Evolutionary conservation across 2,113 vertebrate genomes (phyloP).

Genomic region (Clinocottus analis): DNA sequence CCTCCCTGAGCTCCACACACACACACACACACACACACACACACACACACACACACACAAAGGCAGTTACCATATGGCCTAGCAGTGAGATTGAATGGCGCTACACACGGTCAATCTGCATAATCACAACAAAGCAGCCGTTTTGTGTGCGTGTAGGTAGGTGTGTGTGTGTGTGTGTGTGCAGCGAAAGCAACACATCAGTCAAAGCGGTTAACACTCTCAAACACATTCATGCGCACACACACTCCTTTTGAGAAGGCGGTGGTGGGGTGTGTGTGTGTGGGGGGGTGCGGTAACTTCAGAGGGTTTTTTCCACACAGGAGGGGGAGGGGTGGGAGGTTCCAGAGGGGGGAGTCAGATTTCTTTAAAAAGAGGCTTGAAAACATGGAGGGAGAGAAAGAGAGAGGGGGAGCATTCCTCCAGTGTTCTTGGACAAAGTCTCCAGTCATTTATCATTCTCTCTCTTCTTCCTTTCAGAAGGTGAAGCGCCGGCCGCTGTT

Average conservation of each 20-base stretch:
- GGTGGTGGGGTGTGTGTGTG: too few species aligned
- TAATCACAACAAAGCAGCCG: constrained; percentile 68
- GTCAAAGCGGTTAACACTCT: constrained; percentile 36
- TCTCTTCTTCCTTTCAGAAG: constrained; percentile 36
- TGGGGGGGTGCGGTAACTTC: constrained; percentile 63
- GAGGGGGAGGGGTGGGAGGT: constrained; percentile 45
- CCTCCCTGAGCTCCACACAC: constrained; percentile 17
- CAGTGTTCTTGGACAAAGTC: constrained; percentile 42
- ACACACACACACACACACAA: constrained; percentile 16
- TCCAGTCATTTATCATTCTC: constrained; percentile 51
- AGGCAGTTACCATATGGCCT: constrained; percentile 54
- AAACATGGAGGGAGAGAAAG: constrained; percentile 26
- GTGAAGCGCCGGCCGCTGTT: constrained; percentile 36
- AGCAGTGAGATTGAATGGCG: constrained; percentile 40
- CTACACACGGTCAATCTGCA: constrained; percentile 58
- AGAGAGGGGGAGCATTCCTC: constrained; percentile 23
- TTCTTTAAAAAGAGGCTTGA: constrained; percentile 60
- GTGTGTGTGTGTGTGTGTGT: constrained; percentile 31
- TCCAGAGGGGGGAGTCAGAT: constrained; percentile 60
- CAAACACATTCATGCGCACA: constrained; percentile 2
- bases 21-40: constrained; percentile 14
- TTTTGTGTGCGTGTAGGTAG: constrained; percentile 41
- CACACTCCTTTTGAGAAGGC: constrained; percentile 37
- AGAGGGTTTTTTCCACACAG: constrained; percentile 50
- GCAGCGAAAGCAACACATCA: constrained; percentile 52